Conservation (phyloP, 2,113 vertebrate genomes). For the Poecilia latipinna region DNA sequence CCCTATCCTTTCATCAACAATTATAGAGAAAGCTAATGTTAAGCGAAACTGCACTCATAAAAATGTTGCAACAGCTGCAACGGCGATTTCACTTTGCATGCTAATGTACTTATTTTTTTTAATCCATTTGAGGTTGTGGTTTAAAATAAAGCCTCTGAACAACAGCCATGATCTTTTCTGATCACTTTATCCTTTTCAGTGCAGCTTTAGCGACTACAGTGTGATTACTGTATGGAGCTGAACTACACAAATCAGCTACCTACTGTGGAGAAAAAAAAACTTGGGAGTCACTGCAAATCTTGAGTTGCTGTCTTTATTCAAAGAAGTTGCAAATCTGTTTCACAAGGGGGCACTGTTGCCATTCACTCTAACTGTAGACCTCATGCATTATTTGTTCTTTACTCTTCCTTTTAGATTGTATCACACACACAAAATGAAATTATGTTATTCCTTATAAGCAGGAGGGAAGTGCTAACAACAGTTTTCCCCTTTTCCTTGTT, state of each 20-base stretch:
- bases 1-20: conserved; percentile 64
- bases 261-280: conserved; percentile 13
- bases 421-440: conserved; percentile 71
- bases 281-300: conserved; percentile 35
- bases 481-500: conserved; percentile 48
- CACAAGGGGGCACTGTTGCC: conserved; percentile 81
- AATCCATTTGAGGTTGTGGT: conserved; percentile 18
- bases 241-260: conserved; percentile 39
- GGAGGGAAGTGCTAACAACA: conserved; percentile 62
- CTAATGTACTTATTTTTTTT: conserved; percentile 29
- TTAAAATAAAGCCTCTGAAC: conserved; percentile 41
- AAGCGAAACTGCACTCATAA: conserved; percentile 1
- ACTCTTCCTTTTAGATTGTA: conserved; percentile 62
- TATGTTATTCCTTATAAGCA: conserved; percentile 69
- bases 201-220: conserved; percentile 42
- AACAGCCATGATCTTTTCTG: conserved; percentile 41
- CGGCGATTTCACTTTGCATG: conserved; percentile 48
- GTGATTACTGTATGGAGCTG: conserved; percentile 54
- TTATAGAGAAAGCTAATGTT: conserved; percentile 63
- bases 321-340: conserved; percentile 42
- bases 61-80: conserved; percentile 38
- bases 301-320: conserved; percentile 5
- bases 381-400: conserved; percentile 49
- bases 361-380: conserved; percentile 53
- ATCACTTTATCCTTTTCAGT: conserved; percentile 48